Percentiles rank a stretch among this genome's conserved stretches.
Evolutionary conservation across 2,888 invertebrate species (phyloP).

Genomic region (Darwinula stevensoni): DNA sequence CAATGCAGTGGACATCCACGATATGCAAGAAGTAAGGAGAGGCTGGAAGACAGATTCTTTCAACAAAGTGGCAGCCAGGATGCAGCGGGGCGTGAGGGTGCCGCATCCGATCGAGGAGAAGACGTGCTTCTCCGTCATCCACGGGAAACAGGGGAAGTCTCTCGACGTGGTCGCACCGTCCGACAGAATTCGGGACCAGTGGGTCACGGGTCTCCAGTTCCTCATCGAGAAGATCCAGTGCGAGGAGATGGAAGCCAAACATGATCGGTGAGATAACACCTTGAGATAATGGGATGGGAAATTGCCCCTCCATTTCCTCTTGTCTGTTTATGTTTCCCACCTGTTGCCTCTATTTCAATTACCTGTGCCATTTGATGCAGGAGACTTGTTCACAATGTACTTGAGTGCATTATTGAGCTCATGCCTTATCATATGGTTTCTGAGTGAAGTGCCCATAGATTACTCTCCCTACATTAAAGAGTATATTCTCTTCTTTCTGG

Average conservation of each 20-base stretch:
- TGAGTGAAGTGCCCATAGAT: no score
- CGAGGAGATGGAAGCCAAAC: slow-evolving; percentile 12
- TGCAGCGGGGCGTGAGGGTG: neutral
- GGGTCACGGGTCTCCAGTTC: slow-evolving; percentile 14
- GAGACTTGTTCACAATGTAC: no score
- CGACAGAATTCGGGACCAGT: slow-evolving; percentile 12
- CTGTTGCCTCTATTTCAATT: no score
- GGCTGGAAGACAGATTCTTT: slow-evolving; percentile 19
- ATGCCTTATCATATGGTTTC: no score
- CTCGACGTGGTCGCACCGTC: slow-evolving; percentile 16
- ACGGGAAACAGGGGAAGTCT: slow-evolving; percentile 13
- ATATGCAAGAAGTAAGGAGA: slow-evolving; percentile 16
- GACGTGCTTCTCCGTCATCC: slow-evolving; percentile 15
- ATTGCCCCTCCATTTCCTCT: no score
- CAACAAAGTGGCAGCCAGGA: slow-evolving; percentile 14
- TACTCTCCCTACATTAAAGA: no score
- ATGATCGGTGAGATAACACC: slow-evolving; percentile 13
- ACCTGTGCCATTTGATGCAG: no score
- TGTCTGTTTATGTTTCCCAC: no score
- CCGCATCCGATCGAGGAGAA: slow-evolving; percentile 12
- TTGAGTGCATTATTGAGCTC: no score
- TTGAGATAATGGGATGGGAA: no score
- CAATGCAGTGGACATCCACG: no score
- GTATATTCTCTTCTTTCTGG: no score
- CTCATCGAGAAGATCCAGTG: slow-evolving; percentile 13